phyloP scores from a whole-genome alignment of 2,797 vertebrate genomes.

The Melanotaenia boesemani region DNA sequence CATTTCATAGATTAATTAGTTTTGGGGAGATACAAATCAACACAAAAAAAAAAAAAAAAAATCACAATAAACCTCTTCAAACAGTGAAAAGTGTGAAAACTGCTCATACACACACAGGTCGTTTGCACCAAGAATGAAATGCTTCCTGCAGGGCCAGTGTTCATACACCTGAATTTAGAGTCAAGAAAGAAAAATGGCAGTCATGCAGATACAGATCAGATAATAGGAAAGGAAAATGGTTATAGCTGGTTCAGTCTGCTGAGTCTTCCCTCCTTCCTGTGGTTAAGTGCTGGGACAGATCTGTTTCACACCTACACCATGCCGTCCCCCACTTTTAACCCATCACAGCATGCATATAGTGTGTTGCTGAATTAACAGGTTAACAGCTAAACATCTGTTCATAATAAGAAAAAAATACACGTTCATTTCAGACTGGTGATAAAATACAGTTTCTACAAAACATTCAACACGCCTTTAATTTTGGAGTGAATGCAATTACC shows the following conservation, averaged over 20 bases:
- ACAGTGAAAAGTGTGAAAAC: slow-evolving; percentile 35
- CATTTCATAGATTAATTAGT: slow-evolving; percentile 13
- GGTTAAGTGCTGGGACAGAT: background rate
- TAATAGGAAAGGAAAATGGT: background rate
- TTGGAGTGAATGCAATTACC: slow-evolving; percentile 1
- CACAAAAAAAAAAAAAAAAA: slow-evolving; percentile 16
- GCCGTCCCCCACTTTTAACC: background rate
- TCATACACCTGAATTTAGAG: background rate
- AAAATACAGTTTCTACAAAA: background rate
- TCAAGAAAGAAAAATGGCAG: background rate
- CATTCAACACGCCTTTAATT: slow-evolving; percentile 25
- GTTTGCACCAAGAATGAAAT: slow-evolving; percentile 19
- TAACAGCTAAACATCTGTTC: background rate
- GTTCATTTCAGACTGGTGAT: background rate
- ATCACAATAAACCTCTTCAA: slow-evolving; percentile 6
- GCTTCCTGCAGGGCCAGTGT: slow-evolving; percentile 8
- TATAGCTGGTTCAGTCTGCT: background rate
- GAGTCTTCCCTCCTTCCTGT: background rate
- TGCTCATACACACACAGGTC: background rate
- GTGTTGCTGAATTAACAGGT: background rate
- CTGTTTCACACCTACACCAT: background rate
- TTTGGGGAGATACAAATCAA: slow-evolving; percentile 17
- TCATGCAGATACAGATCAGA: slow-evolving; percentile 9
- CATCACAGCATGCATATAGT: background rate
- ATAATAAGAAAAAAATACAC: background rate